Base-by-base conservation (phyloP, 1,140 invertebrate species). In the Episyrphus balteatus region DNA sequence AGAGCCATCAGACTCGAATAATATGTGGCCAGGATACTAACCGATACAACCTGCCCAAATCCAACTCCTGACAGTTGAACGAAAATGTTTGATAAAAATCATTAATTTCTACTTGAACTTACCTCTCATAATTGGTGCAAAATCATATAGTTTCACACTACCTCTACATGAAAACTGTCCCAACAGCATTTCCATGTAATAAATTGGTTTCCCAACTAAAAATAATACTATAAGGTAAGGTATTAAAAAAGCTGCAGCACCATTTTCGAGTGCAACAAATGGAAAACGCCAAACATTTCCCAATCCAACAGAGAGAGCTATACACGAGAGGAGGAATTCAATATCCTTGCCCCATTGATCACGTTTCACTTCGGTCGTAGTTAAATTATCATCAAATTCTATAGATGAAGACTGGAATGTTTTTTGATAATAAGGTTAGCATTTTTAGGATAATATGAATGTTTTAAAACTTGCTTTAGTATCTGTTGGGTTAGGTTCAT, bases 311-410 rank as follows among this genome's bases (percentile, higher is more conserved):
- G 89, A 90, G 49, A 91, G 84, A 14, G 88, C 84, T 45, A 93
- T 86, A 61, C 88, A 89, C 2, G 88, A 90, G 73, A 93, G 83
- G 1, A 94, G 70, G 61, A 93, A 93, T 61, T 94, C 89, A 2
- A 88, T 63, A 51, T 86, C 80, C 54, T 83, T 89, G 19, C 77
- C 79, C 91, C 91, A 94, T 59, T 80, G 82, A 5, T 79, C 80
- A 17, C 86, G 69, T 5, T 51, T 26, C 8, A 26, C 21, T 26
- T 26, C 3, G 8, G 3, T 26, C 8, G 3, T 8, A 8, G 3
- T 26, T 5, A 26, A 8, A 26, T 26, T 26, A 8, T 26, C 21
- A 26, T 26, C 21, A 8, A 26, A 26, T 5, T 26, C 21, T 26
- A 26, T 5, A 5, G 21, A 26, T 26, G 21, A 26, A 26, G 21